Evolutionary conservation across 2,797 vertebrate genomes (phyloP).

Genomic region (Cyclura pinguis): DNA sequence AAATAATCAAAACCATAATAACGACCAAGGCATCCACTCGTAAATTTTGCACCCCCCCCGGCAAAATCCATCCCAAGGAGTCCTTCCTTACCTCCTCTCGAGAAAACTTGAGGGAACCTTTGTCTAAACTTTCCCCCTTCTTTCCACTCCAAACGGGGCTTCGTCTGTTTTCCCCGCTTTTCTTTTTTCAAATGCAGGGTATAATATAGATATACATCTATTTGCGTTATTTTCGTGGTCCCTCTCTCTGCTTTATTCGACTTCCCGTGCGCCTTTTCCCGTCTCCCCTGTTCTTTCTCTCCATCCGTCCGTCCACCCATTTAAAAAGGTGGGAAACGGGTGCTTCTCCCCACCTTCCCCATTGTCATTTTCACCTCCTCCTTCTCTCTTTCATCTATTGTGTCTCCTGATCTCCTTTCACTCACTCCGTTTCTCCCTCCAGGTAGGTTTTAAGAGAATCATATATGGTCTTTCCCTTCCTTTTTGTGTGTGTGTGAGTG

Average conservation of each 20-base stretch:
- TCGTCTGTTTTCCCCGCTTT: too few species aligned
- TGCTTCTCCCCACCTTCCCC: background rate
- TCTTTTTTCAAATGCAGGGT: too few species aligned
- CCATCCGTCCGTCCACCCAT: background rate
- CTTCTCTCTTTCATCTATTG: background rate
- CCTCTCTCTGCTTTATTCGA: background rate
- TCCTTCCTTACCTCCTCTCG: too few species aligned
- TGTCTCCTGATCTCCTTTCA: too few species aligned
- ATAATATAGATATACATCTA: background rate
- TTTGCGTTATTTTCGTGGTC: background rate
- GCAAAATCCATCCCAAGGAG: too few species aligned
- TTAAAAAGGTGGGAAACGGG: background rate
- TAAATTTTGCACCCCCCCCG: too few species aligned
- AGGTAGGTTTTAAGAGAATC: background rate
- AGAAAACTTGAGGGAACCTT: too few species aligned
- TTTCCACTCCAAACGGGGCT: too few species aligned
- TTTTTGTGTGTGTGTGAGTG: background rate
- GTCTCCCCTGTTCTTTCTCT: background rate
- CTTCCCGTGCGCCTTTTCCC: background rate
- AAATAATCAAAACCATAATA: too few species aligned
- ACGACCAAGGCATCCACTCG: too few species aligned
- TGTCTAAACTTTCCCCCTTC: too few species aligned
- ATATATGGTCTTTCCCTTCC: background rate
- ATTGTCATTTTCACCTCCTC: background rate
- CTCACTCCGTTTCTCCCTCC: background rate